Evolutionary conservation across 2,113 vertebrate genomes (phyloP).

Genomic region (Gnathonemus longibarbis): DNA sequence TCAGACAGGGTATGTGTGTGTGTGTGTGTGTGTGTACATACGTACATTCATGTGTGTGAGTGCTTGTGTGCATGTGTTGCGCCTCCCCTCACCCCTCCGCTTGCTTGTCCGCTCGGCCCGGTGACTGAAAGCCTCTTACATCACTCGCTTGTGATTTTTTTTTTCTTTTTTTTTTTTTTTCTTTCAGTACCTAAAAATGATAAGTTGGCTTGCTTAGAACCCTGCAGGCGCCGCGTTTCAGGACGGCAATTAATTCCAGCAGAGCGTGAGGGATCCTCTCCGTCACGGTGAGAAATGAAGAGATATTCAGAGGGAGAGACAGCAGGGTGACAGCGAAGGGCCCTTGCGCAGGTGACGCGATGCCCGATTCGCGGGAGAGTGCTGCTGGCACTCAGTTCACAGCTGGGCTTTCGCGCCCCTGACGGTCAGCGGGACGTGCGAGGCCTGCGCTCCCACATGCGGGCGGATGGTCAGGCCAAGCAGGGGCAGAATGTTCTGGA

Average conservation of each 20-base stretch:
- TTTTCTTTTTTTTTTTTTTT: neutral
- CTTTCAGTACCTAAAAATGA: neutral
- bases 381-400: neutral
- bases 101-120: neutral
- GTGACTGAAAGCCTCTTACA: neutral
- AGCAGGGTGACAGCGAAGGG: neutral
- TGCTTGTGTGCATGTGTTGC: neutral
- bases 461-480: neutral
- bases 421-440: neutral
- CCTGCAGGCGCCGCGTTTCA: neutral
- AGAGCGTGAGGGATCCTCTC: neutral
- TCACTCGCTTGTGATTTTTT: neutral
- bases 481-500: neutral
- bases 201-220: neutral
- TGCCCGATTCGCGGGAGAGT: neutral
- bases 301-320: neutral
- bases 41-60: too few relatives aligned
- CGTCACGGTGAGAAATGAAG: slow-evolving; percentile 1
- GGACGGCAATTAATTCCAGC: slow-evolving; percentile 1
- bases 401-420: neutral
- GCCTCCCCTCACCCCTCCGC: neutral
- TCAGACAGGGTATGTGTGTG: neutral
- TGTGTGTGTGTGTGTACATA: neutral
- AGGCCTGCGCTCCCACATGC: neutral
- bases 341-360: neutral